Base-by-base conservation (phyloP, 2,113 vertebrate species). In the Gnathonemus longibarbis region DNA sequence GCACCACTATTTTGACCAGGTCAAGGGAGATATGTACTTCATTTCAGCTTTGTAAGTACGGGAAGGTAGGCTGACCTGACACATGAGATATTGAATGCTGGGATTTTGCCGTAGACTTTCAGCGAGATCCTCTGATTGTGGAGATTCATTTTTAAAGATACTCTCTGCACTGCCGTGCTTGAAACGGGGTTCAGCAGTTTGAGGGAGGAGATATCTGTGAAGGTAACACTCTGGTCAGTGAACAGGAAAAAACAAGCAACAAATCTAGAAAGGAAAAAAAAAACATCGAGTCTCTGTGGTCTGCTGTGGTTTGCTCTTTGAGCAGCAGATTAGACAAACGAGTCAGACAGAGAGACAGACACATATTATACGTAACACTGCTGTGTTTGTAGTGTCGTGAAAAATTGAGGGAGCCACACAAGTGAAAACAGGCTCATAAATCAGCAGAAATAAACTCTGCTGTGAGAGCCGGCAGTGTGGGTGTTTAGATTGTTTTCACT, bases 201-300 rank as follows among this genome's bases (percentile, higher is more conserved):
- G 84, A 96, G 84, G 42, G 94, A 92, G 13, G 93, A 93, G 85
- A 96, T 94, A 91, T 94, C 96, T 96, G 91, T 62, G 42, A 88
- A 86, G 84, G 74, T 90, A 48, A 88, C 31, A 80, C 15, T 2
- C 15, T 42, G 35, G 74, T 84, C 24, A 85, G 13, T 35, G 11
- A 62, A 62, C 89, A 89, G 49, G 77, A 89, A 84, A 84, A 89
- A 84, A 58, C 80, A 85, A 46, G 42, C n/a, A 53, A 84, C 49
- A 70, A 39, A 83, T 84, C 8, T n/a, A 15, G 15, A 3, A 45
- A 85, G 45, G n/a, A 84, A 85, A 62, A 27, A 85, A 27, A 66
- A 77, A 85, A n/a, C 35, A 7, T 50, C 1, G 17, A 21, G n/a
- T 39, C 49, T 74, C 42, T 35, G 49, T 58, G 88, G 74, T 88